Percentiles rank a stretch among this genome's conserved stretches.
Conservation (phyloP, 2,888 invertebrate genomes). For the Aphodius sticticus region DNA sequence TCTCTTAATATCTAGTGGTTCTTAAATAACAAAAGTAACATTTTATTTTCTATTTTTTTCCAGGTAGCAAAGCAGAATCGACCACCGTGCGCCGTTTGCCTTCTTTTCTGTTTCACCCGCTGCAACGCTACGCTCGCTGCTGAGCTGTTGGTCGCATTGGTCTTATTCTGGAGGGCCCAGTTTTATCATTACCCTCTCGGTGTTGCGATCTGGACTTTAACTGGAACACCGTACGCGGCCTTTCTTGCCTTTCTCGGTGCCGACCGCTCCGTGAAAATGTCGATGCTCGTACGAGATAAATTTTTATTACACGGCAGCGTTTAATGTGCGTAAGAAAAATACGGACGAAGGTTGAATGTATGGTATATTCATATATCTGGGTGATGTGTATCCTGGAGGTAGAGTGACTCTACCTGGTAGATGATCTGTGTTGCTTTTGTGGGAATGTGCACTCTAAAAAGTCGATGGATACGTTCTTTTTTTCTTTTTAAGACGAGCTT, state of each 20-base stretch:
- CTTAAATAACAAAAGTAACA: too few species aligned
- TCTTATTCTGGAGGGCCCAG: slow-evolving; percentile 15
- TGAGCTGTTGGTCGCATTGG: slow-evolving; percentile 12
- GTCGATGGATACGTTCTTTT: too few species aligned
- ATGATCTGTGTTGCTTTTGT: background rate
- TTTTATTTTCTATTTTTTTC: too few species aligned
- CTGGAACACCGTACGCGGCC: slow-evolving; percentile 27
- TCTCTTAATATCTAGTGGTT: too few species aligned
- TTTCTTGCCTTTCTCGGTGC: slow-evolving; percentile 15
- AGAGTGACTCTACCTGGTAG: background rate
- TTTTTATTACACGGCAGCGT: slow-evolving; percentile 20
- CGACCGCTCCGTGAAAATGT: slow-evolving; percentile 16
- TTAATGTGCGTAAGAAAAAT: slow-evolving; percentile 8
- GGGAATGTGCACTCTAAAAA: background rate
- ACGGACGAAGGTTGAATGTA: slow-evolving; percentile 4
- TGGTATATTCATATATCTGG: background rate
- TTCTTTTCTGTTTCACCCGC: slow-evolving; percentile 13
- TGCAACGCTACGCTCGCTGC: slow-evolving; percentile 15
- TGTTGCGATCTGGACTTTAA: slow-evolving; percentile 24
- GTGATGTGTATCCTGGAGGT: background rate
- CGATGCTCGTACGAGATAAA: slow-evolving; percentile 22
- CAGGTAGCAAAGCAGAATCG: background rate
- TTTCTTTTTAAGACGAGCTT: too few species aligned
- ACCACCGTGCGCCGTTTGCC: slow-evolving; percentile 12
- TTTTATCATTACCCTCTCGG: slow-evolving; percentile 30